Evolutionary conservation across 2,888 invertebrate species (phyloP).

Genomic region (Pollenia amentaria): DNA sequence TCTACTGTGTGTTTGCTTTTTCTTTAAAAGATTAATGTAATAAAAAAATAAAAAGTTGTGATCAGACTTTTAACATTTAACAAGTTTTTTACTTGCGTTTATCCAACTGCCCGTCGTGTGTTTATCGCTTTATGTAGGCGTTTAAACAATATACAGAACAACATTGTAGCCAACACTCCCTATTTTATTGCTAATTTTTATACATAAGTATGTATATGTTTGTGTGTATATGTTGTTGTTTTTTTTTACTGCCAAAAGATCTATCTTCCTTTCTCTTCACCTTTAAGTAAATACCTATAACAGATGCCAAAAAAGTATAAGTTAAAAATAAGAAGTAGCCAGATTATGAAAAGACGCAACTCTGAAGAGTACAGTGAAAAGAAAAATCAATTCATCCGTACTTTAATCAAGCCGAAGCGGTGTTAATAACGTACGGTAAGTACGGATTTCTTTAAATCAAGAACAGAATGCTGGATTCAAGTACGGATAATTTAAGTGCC

Average conservation of each 20-base stretch:
- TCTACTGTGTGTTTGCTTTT: neutral
- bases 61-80: slow-evolving; percentile 60
- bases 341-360: no score
- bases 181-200: slow-evolving; percentile 39
- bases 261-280: slow-evolving; percentile 9
- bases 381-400: no score
- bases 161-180: slow-evolving; percentile 49
- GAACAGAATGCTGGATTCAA: no score
- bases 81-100: slow-evolving; percentile 9
- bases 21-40: slow-evolving; percentile 11
- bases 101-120: slow-evolving; percentile 4
- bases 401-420: no score
- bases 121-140: slow-evolving; percentile 51
- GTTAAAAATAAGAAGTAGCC: no score
- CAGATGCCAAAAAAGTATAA: no score
- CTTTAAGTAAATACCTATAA: no score
- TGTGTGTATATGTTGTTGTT: neutral
- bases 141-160: slow-evolving; percentile 29
- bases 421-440: no score
- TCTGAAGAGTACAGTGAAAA: no score
- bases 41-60: slow-evolving; percentile 13
- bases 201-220: neutral
- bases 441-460: no score
- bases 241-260: neutral
- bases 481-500: no score